Evolutionary conservation across 1,140 invertebrate species (phyloP), one percentile per base, ranked within the genome.

Genomic region (Drosophila micromelanica): DNA sequence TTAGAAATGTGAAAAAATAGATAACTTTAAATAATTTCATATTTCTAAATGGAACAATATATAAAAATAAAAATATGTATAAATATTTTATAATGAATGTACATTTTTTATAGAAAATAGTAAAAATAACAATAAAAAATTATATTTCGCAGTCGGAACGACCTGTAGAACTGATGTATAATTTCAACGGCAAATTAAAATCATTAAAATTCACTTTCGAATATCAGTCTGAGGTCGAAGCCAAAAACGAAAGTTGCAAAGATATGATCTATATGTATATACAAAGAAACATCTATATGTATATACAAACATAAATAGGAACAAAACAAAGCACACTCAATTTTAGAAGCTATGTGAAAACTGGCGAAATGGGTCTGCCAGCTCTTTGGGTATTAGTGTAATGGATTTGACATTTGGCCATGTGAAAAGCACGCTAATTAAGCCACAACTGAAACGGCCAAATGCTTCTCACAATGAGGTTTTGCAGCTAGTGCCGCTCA

Each of bases 141-240:
- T 9, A 17, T 52, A 37, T 32, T 35, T 49, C 12, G 9, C 9
- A 13, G 49, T 13, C 17, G 1, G 6, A 27, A 6, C 12, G 38
- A 15, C 61, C 61, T 30, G 62, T 42, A 48, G 43, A 62, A 64
- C 46, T 69, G 45, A 46, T 63, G 27, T 12, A 61, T 15, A 45
- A 30, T 46, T 72, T 54, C 23, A 13, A 17, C 32, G 42, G 9
- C 40, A 45, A 56, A 48, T 38, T 38, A 51, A 69, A 77, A 75
- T 51, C 56, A 63, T 64, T 73, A 61, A 80, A 71, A 74, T 63
- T 80, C 68, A 74, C 77, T 80, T 80, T 81, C 63, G 49, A 65
- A 73, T 62, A 63, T 52, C 43, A 38, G 40, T 17, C 59, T 74
- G 48, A 55, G 49, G 54, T 62, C 68, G 46, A 42, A 35, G 15